These are phyloP conservation scores for Gryon sp. DNA, from an alignment of 1,140 invertebrate genomes.

Conservation along the genomic window DNA sequence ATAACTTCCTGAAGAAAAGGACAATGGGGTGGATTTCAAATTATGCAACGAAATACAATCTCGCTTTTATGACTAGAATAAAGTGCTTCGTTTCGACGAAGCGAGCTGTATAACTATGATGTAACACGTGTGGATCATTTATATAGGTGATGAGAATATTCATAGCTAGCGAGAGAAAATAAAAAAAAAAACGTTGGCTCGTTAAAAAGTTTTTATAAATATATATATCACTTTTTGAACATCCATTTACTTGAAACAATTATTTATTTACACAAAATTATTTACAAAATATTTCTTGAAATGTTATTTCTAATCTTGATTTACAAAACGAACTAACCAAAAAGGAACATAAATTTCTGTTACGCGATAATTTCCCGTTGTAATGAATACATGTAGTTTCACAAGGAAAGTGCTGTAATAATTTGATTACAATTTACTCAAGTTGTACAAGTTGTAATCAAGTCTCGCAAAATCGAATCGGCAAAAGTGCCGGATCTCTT, in stretches of 20 bases:
- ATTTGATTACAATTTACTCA: slow-evolving; percentile 32
- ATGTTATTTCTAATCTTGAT: too few species aligned
- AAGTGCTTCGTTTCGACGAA: slow-evolving; percentile 35
- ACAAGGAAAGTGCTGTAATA: slow-evolving; percentile 47
- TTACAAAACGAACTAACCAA: too few species aligned
- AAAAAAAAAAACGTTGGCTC: not conserved
- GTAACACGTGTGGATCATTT: slow-evolving; percentile 26
- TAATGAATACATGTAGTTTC: slow-evolving; percentile 35
- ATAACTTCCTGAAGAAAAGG: slow-evolving; percentile 49
- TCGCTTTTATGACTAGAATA: slow-evolving; percentile 35
- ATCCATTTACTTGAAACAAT: too few species aligned
- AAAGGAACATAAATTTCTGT: too few species aligned
- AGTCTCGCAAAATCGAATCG: slow-evolving; percentile 62
- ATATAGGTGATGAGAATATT: not conserved
- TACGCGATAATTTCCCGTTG: too few species aligned
- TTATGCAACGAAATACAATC: slow-evolving; percentile 34
- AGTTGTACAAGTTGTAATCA: slow-evolving; percentile 22
- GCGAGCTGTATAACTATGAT: slow-evolving; percentile 25
- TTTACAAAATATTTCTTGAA: too few species aligned
- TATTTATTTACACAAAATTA: too few species aligned
- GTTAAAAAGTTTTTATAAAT: too few species aligned
- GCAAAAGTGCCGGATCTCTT: slow-evolving; percentile 64
- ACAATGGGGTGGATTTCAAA: slow-evolving; percentile 33
- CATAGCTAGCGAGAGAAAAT: too few species aligned
- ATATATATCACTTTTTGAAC: too few species aligned